Conservation (phyloP, 2,888 invertebrate species). For the Spodoptera littoralis region DNA sequence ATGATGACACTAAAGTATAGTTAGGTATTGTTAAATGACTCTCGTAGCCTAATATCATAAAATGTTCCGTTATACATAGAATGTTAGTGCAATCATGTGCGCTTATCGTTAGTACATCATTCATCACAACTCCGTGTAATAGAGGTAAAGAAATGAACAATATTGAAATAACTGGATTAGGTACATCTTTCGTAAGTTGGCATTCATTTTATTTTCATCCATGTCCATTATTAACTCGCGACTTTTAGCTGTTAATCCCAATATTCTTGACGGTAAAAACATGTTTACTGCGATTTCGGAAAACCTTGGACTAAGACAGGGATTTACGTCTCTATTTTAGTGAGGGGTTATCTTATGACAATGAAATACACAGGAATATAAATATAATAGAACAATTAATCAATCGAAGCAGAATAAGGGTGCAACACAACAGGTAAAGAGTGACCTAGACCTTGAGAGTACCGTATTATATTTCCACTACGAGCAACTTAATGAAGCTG, state of each 20-base stretch:
- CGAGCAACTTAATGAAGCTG: conserved; percentile 12
- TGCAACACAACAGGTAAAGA: conserved; percentile 1
- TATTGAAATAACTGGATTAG: too few species aligned
- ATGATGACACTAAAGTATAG: too few species aligned
- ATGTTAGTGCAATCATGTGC: conserved; percentile 19
- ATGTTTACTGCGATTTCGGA: conserved; percentile 19
- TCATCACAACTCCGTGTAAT: too few species aligned
- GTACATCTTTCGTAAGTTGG: too few species aligned
- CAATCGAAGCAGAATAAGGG: not conserved
- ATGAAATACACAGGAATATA: not conserved
- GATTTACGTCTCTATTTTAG: not conserved
- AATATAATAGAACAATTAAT: not conserved
- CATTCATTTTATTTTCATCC: too few species aligned
- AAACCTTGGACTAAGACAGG: not conserved
- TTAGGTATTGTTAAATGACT: too few species aligned
- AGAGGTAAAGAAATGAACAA: too few species aligned
- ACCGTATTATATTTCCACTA: conserved; percentile 1
- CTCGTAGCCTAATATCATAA: too few species aligned
- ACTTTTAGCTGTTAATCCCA: not conserved
- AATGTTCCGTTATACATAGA: too few species aligned
- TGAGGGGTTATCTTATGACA: not conserved
- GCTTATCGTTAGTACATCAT: conserved; percentile 11
- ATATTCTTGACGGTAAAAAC: conserved; percentile 6
- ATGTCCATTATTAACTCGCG: too few species aligned
- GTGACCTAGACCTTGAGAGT: not conserved